Conservation (phyloP, 1,140 invertebrate genomes). For the Sitophilus oryzae region DNA sequence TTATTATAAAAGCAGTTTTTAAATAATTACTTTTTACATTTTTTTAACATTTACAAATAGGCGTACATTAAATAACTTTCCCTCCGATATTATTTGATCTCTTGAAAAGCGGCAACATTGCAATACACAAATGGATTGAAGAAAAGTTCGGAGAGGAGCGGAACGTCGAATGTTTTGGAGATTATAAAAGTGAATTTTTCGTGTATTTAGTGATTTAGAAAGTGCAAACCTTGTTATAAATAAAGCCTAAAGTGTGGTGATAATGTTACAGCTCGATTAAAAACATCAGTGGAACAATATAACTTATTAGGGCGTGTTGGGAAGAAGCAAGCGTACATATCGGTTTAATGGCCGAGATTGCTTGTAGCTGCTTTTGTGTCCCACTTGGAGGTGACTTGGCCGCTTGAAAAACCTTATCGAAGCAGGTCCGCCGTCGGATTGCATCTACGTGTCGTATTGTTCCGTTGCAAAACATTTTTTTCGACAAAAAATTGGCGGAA, state of each 20-base stretch:
- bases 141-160: neutral
- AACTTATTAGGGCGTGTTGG: conserved; percentile 32
- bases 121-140: neutral
- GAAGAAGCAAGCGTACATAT: conserved; percentile 27
- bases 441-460: conserved; percentile 16
- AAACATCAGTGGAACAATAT: conserved; percentile 6
- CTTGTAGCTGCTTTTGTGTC: conserved; percentile 15
- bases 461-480: conserved; percentile 1
- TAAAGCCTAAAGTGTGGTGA: neutral
- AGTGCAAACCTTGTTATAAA: neutral
- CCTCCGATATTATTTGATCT: neutral
- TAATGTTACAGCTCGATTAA: neutral
- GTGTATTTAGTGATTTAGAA: neutral
- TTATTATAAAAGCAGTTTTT: neutral
- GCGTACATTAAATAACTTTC: too few species aligned
- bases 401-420: conserved; percentile 8
- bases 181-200: neutral
- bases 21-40: neutral
- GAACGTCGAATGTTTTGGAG: neutral
- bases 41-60: neutral
- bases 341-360: conserved; percentile 18
- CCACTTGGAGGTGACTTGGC: conserved; percentile 10
- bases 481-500: neutral
- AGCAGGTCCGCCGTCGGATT: conserved; percentile 1
- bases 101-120: neutral